These are phyloP conservation scores for Siphamia tubifer DNA, from an alignment of 2,113 vertebrate species.

Conservation along the genomic window DNA sequence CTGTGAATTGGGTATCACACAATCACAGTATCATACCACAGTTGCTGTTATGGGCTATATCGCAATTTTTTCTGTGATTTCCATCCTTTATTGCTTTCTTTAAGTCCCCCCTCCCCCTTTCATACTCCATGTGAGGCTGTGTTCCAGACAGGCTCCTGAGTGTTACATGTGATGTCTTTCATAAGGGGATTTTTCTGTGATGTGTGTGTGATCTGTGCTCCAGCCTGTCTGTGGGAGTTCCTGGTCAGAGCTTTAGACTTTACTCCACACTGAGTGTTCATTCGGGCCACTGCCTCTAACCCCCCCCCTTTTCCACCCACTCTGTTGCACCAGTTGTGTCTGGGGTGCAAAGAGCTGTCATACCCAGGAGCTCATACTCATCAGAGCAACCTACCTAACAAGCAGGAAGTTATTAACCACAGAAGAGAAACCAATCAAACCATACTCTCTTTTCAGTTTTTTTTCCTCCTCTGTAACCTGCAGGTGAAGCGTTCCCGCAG, in stretches of 20 bases:
- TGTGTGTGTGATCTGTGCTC: conserved; percentile 18
- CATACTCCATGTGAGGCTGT: background rate
- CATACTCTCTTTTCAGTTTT: background rate
- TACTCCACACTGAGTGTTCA: background rate
- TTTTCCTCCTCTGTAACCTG: background rate
- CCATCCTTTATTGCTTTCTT: background rate
- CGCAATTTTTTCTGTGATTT: background rate
- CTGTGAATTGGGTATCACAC: too few species aligned
- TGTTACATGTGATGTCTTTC: conserved; percentile 64
- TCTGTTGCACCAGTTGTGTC: background rate
- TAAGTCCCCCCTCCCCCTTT: background rate
- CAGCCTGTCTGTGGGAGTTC: conserved; percentile 22
- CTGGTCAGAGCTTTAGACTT: conserved; percentile 15
- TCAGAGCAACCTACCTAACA: background rate
- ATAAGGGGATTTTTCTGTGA: conserved; percentile 44
- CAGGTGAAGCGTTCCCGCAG: conserved; percentile 98
- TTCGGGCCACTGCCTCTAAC: conserved; percentile 3
- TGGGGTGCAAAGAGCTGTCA: conserved; percentile 24
- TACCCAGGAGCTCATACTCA: conserved; percentile 9
- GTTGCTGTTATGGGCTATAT: too few species aligned
- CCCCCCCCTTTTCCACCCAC: background rate
- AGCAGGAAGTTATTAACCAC: conserved; percentile 10
- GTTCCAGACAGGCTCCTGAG: conserved; percentile 31
- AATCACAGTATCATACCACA: too few species aligned
- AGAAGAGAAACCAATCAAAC: conserved; percentile 14